phyloP scores from a whole-genome alignment of 2,797 vertebrate genomes.

The Tauraco hartlaubi region DNA sequence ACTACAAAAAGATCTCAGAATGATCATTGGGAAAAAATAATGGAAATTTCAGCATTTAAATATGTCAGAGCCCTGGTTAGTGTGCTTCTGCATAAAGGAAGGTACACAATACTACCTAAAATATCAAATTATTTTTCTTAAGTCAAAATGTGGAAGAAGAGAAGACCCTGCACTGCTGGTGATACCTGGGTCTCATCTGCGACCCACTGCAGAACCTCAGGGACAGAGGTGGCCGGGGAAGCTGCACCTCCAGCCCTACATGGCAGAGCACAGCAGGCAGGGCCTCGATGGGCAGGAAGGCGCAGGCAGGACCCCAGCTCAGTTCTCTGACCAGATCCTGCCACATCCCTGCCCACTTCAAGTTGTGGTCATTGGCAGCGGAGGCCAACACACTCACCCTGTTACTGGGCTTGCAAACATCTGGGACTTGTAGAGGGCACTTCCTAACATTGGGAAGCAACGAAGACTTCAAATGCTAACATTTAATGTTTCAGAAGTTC shows the following conservation, averaged over 20 bases:
- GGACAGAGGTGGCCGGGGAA: not conserved
- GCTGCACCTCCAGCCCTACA: not conserved
- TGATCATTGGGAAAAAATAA: not conserved
- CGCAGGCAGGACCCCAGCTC: not conserved
- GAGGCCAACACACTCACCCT: not conserved
- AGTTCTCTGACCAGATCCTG: not conserved
- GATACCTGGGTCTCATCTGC: fast-evolving
- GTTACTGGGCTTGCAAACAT: not conserved
- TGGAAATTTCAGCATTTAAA: not conserved
- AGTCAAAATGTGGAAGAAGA: not conserved
- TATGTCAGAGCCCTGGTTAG: not conserved
- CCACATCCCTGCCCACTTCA: not conserved
- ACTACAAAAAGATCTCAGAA: not conserved
- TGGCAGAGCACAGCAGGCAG: fast-evolving
- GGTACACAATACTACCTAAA: fast-evolving
- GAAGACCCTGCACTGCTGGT: not conserved
- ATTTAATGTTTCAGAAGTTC: not conserved
- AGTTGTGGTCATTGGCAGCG: fast-evolving
- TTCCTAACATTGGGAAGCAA: not conserved
- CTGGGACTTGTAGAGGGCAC: not conserved
- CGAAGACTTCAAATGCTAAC: not conserved
- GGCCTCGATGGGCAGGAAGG: not conserved
- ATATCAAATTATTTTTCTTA: not conserved
- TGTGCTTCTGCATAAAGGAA: not conserved
- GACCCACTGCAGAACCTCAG: too few species aligned